Evolutionary conservation across 2,113 vertebrate species (phyloP).

Genomic region (Edolisoma coerulescens): DNA sequence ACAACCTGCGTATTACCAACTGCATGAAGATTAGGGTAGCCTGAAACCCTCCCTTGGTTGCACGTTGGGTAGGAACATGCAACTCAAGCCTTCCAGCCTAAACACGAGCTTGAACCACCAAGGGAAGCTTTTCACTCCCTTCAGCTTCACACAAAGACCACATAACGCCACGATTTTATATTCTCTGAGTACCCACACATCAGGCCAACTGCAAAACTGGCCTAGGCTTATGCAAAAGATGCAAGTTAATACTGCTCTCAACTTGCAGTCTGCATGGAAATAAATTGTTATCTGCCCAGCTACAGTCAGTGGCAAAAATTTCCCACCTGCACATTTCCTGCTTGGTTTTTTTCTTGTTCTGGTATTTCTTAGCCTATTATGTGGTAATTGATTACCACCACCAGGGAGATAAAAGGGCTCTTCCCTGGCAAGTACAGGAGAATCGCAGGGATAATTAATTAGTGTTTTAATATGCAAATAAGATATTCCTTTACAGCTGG

Average conservation of each 20-base stretch:
- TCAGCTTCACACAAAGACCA: background rate
- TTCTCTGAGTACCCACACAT: background rate
- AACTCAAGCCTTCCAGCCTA: background rate
- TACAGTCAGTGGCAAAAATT: background rate
- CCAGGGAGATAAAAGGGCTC: background rate
- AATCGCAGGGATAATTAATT: background rate
- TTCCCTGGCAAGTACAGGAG: background rate
- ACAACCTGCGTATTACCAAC: background rate
- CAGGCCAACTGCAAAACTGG: background rate
- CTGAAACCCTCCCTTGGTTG: background rate
- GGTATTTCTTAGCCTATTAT: background rate
- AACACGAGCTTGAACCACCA: background rate
- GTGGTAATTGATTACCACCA: background rate
- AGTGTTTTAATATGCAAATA: background rate
- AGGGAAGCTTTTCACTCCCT: background rate
- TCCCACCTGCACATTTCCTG: background rate
- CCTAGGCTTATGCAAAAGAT: background rate
- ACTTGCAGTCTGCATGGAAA: background rate
- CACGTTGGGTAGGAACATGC: background rate
- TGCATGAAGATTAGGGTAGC: background rate
- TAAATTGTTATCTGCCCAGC: background rate
- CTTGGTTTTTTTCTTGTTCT: background rate
- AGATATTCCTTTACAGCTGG: background rate
- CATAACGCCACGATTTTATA: background rate
- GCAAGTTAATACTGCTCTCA: background rate